Percentiles rank a stretch among this genome's conserved stretches.
phyloP scores from a whole-genome alignment of 2,113 vertebrate species.

The Ramphastos sulfuratus region DNA sequence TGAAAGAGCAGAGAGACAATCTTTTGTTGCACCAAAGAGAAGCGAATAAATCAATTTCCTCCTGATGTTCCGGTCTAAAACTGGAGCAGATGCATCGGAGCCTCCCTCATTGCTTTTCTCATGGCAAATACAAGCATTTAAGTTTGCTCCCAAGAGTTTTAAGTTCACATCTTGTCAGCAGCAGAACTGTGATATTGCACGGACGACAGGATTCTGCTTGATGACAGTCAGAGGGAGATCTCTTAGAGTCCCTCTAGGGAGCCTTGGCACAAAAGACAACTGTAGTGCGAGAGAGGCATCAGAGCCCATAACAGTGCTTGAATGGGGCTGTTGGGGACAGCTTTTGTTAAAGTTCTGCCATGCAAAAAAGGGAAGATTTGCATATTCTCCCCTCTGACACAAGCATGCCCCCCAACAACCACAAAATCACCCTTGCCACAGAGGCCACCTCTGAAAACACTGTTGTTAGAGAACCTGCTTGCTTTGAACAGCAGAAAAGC shows the following conservation, averaged over 20 bases:
- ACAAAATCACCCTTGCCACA: background rate
- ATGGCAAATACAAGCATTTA: background rate
- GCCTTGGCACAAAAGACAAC: background rate
- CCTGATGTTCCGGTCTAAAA: background rate
- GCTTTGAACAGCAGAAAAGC: background rate
- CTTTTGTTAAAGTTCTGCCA: constrained; percentile 18
- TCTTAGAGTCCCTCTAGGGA: background rate
- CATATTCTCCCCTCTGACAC: constrained; percentile 6
- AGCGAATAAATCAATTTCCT: background rate
- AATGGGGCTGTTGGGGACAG: background rate
- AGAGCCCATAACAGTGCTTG: background rate
- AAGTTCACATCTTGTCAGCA: background rate
- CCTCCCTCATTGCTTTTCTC: background rate
- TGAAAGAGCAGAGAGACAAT: background rate
- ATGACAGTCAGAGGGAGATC: background rate
- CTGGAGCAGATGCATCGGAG: background rate
- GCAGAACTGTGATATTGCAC: background rate
- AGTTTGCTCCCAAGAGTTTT: background rate
- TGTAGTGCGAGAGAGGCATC: background rate
- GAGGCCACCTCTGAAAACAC: background rate
- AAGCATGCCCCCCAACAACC: background rate
- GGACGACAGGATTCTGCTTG: background rate
- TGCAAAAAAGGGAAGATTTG: background rate
- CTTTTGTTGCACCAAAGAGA: background rate
- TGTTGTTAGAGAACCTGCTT: background rate